phyloP scores from a whole-genome alignment of 2,797 vertebrate species.

The Botia almorhae region DNA sequence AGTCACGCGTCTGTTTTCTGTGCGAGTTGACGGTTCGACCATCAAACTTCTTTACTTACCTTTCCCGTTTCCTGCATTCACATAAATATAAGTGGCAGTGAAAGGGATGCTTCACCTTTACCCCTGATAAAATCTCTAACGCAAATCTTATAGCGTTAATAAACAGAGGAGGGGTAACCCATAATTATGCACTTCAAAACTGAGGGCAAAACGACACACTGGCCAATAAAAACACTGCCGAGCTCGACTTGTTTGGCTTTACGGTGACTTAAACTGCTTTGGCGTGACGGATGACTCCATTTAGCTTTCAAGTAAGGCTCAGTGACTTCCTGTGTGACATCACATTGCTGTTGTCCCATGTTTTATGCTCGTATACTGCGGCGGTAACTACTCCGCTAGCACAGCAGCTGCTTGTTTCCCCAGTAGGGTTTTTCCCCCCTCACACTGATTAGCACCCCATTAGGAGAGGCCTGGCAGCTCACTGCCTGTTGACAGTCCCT shows the following conservation, averaged over 20 bases:
- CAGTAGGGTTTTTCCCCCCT: conserved; percentile 56
- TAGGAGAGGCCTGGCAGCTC: conserved; percentile 62
- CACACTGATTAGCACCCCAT: conserved; percentile 68
- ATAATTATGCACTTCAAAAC: not conserved
- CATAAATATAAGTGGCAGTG: not conserved
- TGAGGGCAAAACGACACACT: not conserved
- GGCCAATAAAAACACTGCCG: conserved; percentile 1
- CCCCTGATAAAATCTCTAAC: not conserved
- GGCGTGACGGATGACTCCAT: not conserved
- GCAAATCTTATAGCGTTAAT: not conserved
- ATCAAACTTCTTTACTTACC: not conserved
- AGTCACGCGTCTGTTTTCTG: no score
- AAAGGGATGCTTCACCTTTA: not conserved
- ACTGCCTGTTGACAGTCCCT: conserved; percentile 68
- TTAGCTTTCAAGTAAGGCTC: conserved; percentile 9
- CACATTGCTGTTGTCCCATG: conserved; percentile 8
- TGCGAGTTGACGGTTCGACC: no score
- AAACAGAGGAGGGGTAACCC: not conserved
- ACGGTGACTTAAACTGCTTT: not conserved
- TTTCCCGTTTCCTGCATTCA: not conserved
- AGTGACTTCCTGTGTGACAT: conserved; percentile 26
- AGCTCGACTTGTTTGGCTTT: not conserved
- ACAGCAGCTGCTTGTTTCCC: conserved; percentile 61
- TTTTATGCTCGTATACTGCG: not conserved
- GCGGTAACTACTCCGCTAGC: conserved; percentile 51